A percentile compares a stretch with the other conserved stretches of the same genome.
These are phyloP conservation scores for Clinocottus analis DNA, from an alignment of 2,113 vertebrate genomes.

Conservation along the genomic window DNA sequence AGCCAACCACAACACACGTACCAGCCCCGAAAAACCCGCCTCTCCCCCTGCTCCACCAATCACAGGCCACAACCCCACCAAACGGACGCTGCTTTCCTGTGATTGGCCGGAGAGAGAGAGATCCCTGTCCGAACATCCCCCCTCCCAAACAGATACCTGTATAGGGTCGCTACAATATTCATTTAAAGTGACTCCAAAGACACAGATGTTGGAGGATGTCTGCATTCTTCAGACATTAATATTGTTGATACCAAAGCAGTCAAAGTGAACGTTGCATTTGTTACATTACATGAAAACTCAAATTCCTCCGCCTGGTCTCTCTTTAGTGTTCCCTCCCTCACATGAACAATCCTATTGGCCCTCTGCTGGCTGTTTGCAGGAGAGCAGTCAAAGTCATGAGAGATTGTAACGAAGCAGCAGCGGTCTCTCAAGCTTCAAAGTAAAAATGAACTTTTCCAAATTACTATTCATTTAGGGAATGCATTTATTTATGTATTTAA, in stretches of 20 bases:
- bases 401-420: neutral
- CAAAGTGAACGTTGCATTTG: neutral
- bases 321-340: neutral
- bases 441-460: neutral
- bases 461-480: neutral
- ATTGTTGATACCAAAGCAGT: neutral
- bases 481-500: neutral
- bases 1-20: no score
- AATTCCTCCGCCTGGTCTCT: neutral
- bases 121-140: no score
- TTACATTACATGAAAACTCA: neutral
- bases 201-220: neutral
- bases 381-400: neutral
- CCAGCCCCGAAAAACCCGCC: no score
- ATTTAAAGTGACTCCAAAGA: neutral
- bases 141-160: no score
- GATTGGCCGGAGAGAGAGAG: no score
- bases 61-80: no score
- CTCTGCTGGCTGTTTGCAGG: slow-evolving; percentile 29
- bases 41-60: no score
- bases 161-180: no score
- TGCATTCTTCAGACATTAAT: neutral
- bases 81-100: no score
- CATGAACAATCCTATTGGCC: neutral
- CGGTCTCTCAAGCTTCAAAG: neutral